Base-by-base conservation (phyloP, 2,797 vertebrate species). In the Bradypus variegatus region DNA sequence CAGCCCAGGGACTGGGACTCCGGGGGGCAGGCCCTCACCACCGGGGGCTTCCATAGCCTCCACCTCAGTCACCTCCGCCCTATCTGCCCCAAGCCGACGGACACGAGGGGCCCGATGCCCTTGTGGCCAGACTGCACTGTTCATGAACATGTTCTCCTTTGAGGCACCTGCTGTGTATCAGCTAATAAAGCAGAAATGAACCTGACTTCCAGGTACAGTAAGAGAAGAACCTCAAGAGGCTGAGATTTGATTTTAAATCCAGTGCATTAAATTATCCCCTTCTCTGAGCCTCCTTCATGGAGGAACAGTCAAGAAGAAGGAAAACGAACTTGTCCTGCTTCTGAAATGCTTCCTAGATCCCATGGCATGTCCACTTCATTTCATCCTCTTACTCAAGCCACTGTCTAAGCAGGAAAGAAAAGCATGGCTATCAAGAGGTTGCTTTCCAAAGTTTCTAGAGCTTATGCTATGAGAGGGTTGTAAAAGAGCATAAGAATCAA, bases 231-330 rank as follows among this genome's bases (percentile, higher is more conserved):
- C 33, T 60, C 23, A 83, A 95, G 83, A 45, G 0, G 5, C 18
- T 91, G 83, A 18, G 50, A 88, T 87, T 75, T 80, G 31, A 86
- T 79, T 93, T 70, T 89, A 53, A 95, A 75, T 86, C 70, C 55
- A 80, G 53, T 70, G 64, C 72, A 89, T 58, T 23, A 91, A 90
- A 50, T 48, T 15, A 3, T 94, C 62, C 45, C 33, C 77, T 90
- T 94, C 73, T 58, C 41, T 60, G 89, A 81, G 45, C 80, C 41
- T 85, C 65, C 75, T 94, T 84, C 48, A 45, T 36, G 80, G 33
- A 88, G 45, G 5, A 91, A 23, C 55, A 83, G 81, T 58, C 55
- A 90, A 29, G 38, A 90, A 92, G 80, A 25, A 1, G 10, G 18
- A 69, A 77, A 86, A 70, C 13, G 25, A 93, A 55, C 75, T 60